Conservation (phyloP, 2,888 invertebrate genomes). For the Quadriops clusia region DNA sequence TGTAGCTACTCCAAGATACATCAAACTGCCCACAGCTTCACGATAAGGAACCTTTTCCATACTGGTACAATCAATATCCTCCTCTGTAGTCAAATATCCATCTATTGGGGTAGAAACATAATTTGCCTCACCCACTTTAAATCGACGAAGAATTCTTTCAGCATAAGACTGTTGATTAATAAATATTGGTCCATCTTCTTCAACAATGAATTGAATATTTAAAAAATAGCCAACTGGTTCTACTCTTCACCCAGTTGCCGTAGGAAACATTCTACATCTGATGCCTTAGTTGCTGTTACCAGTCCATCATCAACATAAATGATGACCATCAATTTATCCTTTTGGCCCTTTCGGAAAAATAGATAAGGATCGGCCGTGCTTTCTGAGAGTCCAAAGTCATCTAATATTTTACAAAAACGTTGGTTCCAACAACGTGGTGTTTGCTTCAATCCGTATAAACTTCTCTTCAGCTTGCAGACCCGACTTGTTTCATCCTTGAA, state of each 20-base stretch:
- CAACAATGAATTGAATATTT: no score
- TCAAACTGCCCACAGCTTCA: conserved; percentile 15
- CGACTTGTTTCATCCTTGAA: conserved; percentile 1
- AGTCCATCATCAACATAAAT: conserved; percentile 13
- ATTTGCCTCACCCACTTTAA: no score
- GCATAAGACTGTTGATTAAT: no score
- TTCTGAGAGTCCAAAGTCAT: conserved; percentile 1
- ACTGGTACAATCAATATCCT: not conserved
- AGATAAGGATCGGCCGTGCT: conserved; percentile 8
- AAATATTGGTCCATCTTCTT: no score
- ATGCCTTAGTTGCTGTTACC: conserved; percentile 1
- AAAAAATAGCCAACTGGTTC: no score
- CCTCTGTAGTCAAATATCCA: no score
- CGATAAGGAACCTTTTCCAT: conserved; percentile 14
- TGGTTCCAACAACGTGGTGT: conserved; percentile 13
- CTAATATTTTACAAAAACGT: conserved; percentile 6
- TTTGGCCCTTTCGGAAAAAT: conserved; percentile 3
- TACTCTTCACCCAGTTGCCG: no score
- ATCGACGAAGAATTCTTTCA: no score
- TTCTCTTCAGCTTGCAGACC: conserved; percentile 2
- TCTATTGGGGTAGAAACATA: no score
- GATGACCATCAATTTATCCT: conserved; percentile 7
- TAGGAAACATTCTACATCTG: no score
- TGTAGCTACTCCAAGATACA: conserved; percentile 15
- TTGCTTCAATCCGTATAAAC: conserved; percentile 6